Evolutionary conservation across 2,797 vertebrate species (phyloP).

Genomic region (Hyperoplus immaculatus): DNA sequence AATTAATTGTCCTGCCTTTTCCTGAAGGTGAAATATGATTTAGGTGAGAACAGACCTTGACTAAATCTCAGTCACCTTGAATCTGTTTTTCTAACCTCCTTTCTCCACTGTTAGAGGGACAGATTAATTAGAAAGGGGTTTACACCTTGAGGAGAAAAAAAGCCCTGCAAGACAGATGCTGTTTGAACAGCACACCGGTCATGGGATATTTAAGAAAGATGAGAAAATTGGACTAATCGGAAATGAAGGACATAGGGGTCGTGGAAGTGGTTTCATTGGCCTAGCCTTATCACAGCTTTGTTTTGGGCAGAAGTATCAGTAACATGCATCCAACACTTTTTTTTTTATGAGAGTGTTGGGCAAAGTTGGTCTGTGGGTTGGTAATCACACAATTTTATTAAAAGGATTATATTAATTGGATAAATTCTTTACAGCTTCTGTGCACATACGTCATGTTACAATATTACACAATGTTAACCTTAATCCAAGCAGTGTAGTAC

Average conservation of each 20-base stretch:
- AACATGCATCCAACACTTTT: neutral
- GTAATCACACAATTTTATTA: neutral
- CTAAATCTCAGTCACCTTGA: constrained; percentile 53
- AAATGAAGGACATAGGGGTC: constrained; percentile 66
- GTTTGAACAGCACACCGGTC: constrained; percentile 68
- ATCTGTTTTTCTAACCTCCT: constrained; percentile 46
- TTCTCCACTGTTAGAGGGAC: constrained; percentile 43
- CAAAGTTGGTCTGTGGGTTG: neutral
- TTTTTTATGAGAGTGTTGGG: neutral
- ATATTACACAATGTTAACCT: neutral
- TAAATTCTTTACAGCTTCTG: neutral
- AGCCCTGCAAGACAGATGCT: constrained; percentile 57
- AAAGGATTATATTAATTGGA: neutral
- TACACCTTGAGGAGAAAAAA: constrained; percentile 56
- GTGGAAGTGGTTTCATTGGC: constrained; percentile 7
- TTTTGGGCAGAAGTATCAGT: constrained; percentile 2
- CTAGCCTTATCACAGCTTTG: constrained; percentile 27
- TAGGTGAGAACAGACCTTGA: constrained; percentile 32
- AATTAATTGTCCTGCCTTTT: neutral
- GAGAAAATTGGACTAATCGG: constrained; percentile 63
- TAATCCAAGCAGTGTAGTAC: neutral
- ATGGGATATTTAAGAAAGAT: constrained; percentile 62
- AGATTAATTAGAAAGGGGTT: constrained; percentile 68
- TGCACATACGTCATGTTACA: neutral
- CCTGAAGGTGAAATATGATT: constrained; percentile 24